Conservation (phyloP, 2,113 vertebrate species). For the Talpa occidentalis region DNA sequence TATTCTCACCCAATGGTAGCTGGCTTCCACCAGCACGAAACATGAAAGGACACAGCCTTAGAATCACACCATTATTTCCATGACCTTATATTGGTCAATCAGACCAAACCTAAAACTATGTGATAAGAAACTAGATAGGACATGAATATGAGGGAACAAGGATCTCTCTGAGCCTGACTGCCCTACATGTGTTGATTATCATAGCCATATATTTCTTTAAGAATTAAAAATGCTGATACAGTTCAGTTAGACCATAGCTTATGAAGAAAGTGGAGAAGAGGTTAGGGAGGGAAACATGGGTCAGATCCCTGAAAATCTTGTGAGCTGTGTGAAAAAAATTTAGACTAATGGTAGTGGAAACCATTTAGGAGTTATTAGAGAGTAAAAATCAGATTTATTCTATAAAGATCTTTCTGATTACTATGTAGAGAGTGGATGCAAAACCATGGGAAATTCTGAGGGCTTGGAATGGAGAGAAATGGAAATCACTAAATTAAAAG, state of each 20-base stretch:
- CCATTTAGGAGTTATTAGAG: neutral
- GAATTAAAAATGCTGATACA: neutral
- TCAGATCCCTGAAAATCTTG: neutral
- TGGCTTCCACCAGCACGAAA: neutral
- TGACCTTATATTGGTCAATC: neutral
- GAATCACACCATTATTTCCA: neutral
- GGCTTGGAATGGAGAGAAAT: neutral
- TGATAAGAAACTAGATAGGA: neutral
- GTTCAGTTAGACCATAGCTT: neutral
- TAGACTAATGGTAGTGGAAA: neutral
- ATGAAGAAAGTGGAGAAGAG: neutral
- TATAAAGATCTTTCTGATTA: neutral
- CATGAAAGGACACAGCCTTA: neutral
- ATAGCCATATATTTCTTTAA: neutral
- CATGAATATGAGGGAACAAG: neutral
- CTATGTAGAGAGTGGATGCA: neutral
- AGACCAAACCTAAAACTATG: neutral
- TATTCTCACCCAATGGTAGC: fast-evolving
- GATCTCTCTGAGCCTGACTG: neutral
- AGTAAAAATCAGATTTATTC: neutral
- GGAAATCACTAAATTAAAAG: neutral
- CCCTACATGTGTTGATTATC: neutral
- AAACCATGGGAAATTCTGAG: neutral
- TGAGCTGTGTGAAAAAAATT: neutral
- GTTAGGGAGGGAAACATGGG: neutral